A percentile compares a stretch with the other conserved stretches of the same genome.
Evolutionary conservation across 1,140 invertebrate species (phyloP).

Genomic region (Drosophila navojoa): DNA sequence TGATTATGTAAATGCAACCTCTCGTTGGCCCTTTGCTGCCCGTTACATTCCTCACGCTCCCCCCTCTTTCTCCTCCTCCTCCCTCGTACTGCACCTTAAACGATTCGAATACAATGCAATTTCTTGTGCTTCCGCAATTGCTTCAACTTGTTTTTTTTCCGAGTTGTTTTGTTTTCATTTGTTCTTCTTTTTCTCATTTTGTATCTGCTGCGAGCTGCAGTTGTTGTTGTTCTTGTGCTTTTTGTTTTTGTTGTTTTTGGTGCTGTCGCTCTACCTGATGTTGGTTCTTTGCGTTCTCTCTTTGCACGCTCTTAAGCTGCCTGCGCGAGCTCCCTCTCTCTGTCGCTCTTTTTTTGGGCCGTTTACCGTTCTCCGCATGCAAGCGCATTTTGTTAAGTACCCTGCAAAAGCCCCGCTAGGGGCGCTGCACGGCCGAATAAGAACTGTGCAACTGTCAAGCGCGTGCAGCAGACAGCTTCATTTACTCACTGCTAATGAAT

Average conservation of each 20-base stretch:
- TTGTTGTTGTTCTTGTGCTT: constrained; percentile 5
- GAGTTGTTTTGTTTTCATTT: neutral
- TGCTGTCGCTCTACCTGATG: constrained; percentile 1
- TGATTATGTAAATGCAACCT: too few relatives aligned
- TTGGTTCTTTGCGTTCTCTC: neutral
- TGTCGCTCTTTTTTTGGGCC: constrained; percentile 13
- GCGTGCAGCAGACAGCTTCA: neutral
- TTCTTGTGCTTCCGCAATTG: constrained; percentile 22
- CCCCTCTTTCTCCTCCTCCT: too few relatives aligned
- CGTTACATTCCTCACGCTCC: neutral
- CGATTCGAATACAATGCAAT: constrained; percentile 18
- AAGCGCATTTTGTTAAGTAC: neutral
- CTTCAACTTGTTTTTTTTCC: neutral
- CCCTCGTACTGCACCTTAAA: neutral
- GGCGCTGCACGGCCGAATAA: too few relatives aligned
- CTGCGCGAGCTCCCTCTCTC: neutral
- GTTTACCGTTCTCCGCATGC: neutral
- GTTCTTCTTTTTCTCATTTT: neutral
- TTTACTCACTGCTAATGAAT: neutral
- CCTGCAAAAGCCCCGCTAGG: neutral
- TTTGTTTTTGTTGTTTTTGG: too few relatives aligned
- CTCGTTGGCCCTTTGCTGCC: neutral
- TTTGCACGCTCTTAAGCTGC: neutral
- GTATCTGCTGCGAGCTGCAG: neutral
- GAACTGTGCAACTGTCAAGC: too few relatives aligned